phyloP scores from a whole-genome alignment of 2,888 invertebrate genomes.

The Campoplex capitator region DNA sequence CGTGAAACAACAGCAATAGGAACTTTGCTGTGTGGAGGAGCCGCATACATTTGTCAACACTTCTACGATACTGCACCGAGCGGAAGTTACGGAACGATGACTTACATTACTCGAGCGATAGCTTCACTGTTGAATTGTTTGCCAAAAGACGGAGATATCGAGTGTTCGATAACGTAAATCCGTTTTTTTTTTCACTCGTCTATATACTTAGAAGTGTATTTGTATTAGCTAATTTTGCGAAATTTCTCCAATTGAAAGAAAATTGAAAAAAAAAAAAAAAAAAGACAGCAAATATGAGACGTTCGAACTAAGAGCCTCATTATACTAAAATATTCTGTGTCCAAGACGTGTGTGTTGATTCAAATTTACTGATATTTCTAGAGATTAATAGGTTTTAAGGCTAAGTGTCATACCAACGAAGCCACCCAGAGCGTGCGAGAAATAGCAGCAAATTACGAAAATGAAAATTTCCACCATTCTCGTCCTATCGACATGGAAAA shows the following conservation, averaged over 20 bases:
- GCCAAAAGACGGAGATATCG: constrained; percentile 91
- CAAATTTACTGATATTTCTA: constrained; percentile 44
- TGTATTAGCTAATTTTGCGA: constrained; percentile 33
- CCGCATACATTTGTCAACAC: constrained; percentile 97
- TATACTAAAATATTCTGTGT: constrained; percentile 4
- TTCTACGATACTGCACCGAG: constrained; percentile 99
- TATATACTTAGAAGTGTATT: neutral
- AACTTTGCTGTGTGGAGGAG: constrained; percentile 94
- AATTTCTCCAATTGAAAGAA: constrained; percentile 4
- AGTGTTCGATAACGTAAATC: constrained; percentile 89
- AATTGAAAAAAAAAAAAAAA: neutral
- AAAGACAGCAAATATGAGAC: neutral
- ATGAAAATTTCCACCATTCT: too few species aligned
- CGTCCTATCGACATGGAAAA: too few species aligned
- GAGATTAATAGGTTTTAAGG: neutral
- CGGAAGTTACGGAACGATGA: constrained; percentile 99
- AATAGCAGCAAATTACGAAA: too few species aligned
- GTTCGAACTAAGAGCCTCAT: neutral
- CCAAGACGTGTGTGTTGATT: constrained; percentile 22
- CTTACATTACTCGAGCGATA: constrained; percentile 95
- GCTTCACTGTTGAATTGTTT: constrained; percentile 91
- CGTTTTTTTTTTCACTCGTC: neutral
- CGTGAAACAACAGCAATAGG: constrained; percentile 88
- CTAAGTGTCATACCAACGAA: too few species aligned
- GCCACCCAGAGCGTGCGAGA: too few species aligned